These are phyloP conservation scores for Perognathus longimembris DNA, from an alignment of 2,113 vertebrate genomes.

Conservation along the genomic window DNA sequence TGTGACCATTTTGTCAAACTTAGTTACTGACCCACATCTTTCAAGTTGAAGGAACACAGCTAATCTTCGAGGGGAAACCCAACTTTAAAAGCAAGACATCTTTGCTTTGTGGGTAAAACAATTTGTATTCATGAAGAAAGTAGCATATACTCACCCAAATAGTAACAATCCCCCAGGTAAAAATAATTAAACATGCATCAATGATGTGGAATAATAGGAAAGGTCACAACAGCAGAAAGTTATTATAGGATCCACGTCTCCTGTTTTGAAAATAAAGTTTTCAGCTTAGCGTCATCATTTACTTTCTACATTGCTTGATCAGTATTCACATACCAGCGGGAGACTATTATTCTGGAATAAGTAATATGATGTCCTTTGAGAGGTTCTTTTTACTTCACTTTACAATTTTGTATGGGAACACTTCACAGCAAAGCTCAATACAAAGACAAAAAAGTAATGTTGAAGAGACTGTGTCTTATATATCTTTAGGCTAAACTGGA, in stretches of 20 bases:
- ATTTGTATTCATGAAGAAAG: conserved; percentile 39
- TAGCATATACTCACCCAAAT: background rate
- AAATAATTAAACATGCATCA: conserved; percentile 43
- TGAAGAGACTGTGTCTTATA: background rate
- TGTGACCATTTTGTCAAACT: background rate
- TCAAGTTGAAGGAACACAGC: background rate
- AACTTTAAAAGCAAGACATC: background rate
- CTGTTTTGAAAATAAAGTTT: conserved; percentile 72
- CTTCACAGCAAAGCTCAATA: background rate
- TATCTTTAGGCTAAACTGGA: background rate
- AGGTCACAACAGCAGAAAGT: conserved; percentile 39
- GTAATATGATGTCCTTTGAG: conserved; percentile 26
- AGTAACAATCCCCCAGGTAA: conserved; percentile 27
- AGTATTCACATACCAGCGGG: conserved; percentile 58
- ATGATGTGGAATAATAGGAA: conserved; percentile 32
- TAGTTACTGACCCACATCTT: background rate
- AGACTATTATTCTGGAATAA: conserved; percentile 69
- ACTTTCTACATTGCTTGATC: conserved; percentile 55
- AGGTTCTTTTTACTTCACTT: conserved; percentile 47
- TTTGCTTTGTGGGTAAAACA: conserved; percentile 28
- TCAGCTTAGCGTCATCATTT: conserved; percentile 64
- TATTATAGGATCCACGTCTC: conserved; percentile 49
- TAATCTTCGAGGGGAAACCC: background rate
- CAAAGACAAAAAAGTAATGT: conserved; percentile 21
- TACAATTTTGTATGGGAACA: background rate